Evolutionary conservation across 2,888 invertebrate species (phyloP).

Genomic region (Lordiphosa fenestrarum): DNA sequence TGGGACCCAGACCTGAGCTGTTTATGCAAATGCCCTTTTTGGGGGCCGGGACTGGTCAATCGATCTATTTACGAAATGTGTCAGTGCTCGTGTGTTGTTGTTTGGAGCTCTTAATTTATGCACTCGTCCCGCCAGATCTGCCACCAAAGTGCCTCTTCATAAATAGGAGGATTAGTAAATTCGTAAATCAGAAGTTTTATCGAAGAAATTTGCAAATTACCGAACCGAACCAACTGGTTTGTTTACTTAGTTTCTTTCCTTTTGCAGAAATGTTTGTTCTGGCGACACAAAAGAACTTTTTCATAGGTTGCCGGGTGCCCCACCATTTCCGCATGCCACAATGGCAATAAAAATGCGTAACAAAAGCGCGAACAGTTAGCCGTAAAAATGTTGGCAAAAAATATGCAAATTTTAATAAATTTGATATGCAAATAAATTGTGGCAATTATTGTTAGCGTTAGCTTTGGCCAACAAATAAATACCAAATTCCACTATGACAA

Average conservation of each 20-base stretch:
- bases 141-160: constrained; percentile 42
- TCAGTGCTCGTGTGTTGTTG: constrained; percentile 21
- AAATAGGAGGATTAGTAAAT: constrained; percentile 67
- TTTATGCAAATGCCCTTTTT: constrained; percentile 58
- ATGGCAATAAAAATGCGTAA: constrained; percentile 19
- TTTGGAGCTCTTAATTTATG: constrained; percentile 34
- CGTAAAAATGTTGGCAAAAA: constrained; percentile 21
- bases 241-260: constrained; percentile 54
- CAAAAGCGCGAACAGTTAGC: constrained; percentile 19
- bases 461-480: constrained; percentile 18
- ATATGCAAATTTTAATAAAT: constrained; percentile 58
- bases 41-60: constrained; percentile 37
- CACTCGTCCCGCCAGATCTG: constrained; percentile 12
- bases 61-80: constrained; percentile 54
- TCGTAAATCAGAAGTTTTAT: constrained; percentile 58
- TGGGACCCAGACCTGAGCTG: constrained; percentile 23
- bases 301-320: constrained; percentile 9
- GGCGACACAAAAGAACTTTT: constrained; percentile 56
- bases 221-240: constrained; percentile 56
- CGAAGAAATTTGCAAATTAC: constrained; percentile 47
- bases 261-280: constrained; percentile 65
- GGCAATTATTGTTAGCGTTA: constrained; percentile 58
- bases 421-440: constrained; percentile 60
- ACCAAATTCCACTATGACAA: constrained; percentile 9
- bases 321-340: constrained; percentile 64